Percentiles rank a stretch among this genome's conserved stretches.
Evolutionary conservation across 1,140 invertebrate species (phyloP).

Genomic region (Papilio glaucus): DNA sequence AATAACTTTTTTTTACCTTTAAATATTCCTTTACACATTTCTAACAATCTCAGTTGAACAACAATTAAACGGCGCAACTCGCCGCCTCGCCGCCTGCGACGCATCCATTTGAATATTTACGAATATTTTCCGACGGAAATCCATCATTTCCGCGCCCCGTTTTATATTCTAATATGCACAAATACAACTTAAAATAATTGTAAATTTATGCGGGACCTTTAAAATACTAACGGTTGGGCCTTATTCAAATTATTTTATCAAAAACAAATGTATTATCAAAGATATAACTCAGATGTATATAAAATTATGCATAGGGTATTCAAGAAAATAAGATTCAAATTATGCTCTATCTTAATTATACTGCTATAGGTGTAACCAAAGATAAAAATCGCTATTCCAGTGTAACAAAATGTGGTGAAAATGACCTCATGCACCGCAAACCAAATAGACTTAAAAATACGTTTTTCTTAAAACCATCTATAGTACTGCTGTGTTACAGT

Average conservation of each 20-base stretch:
- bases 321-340: no score
- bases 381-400: no score
- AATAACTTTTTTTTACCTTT: not conserved
- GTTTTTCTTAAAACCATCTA: no score
- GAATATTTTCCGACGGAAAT: conserved; percentile 52
- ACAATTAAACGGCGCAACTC: conserved; percentile 43
- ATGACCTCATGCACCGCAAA: no score
- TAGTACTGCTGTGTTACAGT: no score
- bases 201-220: conserved; percentile 35
- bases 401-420: no score
- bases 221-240: not conserved
- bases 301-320: no score
- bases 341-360: no score
- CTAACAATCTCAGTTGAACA: conserved; percentile 28
- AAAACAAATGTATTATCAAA: not conserved
- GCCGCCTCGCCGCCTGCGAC: conserved; percentile 38
- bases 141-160: conserved; percentile 53
- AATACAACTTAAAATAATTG: conserved; percentile 27
- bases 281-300: not conserved
- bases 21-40: not conserved
- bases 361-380: no score
- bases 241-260: not conserved
- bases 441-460: no score
- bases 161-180: conserved; percentile 43
- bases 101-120: conserved; percentile 65